phyloP scores from a whole-genome alignment of 2,888 invertebrate species.

The Penaeus monodon region DNA sequence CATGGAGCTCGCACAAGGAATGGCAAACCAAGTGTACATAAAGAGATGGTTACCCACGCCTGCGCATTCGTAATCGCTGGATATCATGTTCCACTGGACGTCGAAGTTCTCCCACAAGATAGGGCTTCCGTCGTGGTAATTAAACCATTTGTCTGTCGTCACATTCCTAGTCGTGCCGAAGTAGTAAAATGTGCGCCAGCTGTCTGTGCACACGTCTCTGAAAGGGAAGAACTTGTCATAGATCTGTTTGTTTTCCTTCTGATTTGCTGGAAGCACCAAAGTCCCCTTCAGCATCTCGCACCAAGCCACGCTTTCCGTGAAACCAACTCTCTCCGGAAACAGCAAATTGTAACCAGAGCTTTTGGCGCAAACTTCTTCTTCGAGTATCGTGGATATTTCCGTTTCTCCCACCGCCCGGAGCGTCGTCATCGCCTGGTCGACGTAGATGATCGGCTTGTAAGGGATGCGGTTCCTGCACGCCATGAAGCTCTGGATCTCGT shows the following conservation, averaged over 20 bases:
- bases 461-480: neutral
- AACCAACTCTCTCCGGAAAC: too few relatives aligned
- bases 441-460: slow-evolving; percentile 12
- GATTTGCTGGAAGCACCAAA: neutral
- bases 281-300: too few relatives aligned
- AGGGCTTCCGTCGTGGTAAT: neutral
- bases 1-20: slow-evolving; percentile 15
- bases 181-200: slow-evolving; percentile 31
- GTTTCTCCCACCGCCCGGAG: neutral
- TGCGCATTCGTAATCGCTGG: slow-evolving; percentile 2
- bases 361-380: too few relatives aligned
- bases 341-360: too few relatives aligned
- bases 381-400: neutral
- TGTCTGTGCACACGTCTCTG: slow-evolving; percentile 17
- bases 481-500: slow-evolving; percentile 8
- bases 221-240: slow-evolving; percentile 13
- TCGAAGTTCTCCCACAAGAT: slow-evolving; percentile 13
- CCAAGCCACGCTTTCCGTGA: too few relatives aligned
- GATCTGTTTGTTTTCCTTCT: slow-evolving; percentile 14
- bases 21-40: slow-evolving; percentile 11
- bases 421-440: neutral
- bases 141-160: slow-evolving; percentile 12
- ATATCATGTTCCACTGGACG: slow-evolving; percentile 12
- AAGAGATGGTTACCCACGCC: neutral
- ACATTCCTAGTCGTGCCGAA: slow-evolving; percentile 16